Evolutionary conservation across 1,140 invertebrate species (phyloP), one percentile per base, ranked within the genome.

Genomic region (Ostrea denselamellosa): DNA sequence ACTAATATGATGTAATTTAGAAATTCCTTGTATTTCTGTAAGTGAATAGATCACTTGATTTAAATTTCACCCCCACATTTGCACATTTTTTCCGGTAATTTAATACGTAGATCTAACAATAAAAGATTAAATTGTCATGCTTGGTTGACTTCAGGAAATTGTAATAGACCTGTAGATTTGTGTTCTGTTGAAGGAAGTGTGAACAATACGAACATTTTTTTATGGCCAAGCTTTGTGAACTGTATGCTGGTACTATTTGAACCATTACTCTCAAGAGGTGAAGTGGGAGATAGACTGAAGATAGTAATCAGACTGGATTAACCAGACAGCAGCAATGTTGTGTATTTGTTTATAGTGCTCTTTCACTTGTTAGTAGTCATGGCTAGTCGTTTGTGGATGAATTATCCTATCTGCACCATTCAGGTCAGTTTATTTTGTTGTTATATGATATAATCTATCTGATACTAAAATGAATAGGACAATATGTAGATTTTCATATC

Each of bases 341-440:
- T 25, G 28, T 77, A 77, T 77, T 77, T 77, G 68, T 77, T 77
- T 77, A 77, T 86, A 28, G 34, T 19, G 53, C 34, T 68, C 54
- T 84, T 34, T 88, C 87, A 1, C 54, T 44, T 2, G 51, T 87
- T 52, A 83, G 83, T 86, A 85, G 54, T 28, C 28, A 86, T 81
- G 71, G 22, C 58, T 28, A 25, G 87, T 77, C 22, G 28, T 77
- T 25, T 77, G 28, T 77, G 68, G 68, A 28, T 25, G 8, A 77
- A 77, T 77, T 77, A 14, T 77, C 68, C 68, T 34, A 77, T 77
- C 28, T 25, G 28, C 9, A 25, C 68, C 14, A 77, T 77, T 77
- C 68, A 77, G 68, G 68, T 77, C 25, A 77, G 68, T 77, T 25
- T 22, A 62, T 19, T 19, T 62, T 62, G 12, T n/a, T 62, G 17